Base-by-base conservation (phyloP, 2,113 vertebrate genomes). In the Craseonycteris thonglongyai region DNA sequence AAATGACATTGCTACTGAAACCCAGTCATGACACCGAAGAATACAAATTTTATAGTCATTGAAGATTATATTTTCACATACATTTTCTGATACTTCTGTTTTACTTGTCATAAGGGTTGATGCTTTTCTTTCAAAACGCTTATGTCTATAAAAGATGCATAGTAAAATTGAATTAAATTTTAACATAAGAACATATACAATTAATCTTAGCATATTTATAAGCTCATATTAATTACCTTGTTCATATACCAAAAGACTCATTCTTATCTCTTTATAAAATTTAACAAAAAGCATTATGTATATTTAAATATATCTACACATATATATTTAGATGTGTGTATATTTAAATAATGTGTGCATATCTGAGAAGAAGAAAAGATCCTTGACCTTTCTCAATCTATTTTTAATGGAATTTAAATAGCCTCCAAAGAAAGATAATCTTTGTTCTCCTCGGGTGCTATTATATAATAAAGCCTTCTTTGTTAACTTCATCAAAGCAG, bases 51-150 rank as follows among this genome's bases (percentile, higher is more conserved):
- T 74, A 51, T 14, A 88, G 65, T 84, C 72, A 95, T 9, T 79
- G n/a, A 93, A 95, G 80, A 92, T 59, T 49, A 30, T 69, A 66
- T 95, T 96, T 95, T 94, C 54, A 74, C 7, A 86, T 69, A 28
- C 19, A 47, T 88, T 76, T 88, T 49, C 38, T 80, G 26, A 78
- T 92, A 35, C 19, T 84, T 79, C 83, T 84, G 42, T 56, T 89
- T 51, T 94, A 59, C 58, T 94, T 94, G 28, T 92, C 71, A 76
- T 66, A 84, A 68, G 42, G 47, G 10, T 59, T 76, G 21, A 88
- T 51, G 26, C 33, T 95, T 78, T 91, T 81, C 88, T 79, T 93
- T 91, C 18, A 51, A 86, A 91, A 86, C 74, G 14, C 18, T 63
- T 72, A 51, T 71, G 11, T 19, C 61, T 89, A 33, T 19, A 22